These are phyloP conservation scores for Agrotis exclamationis DNA, from an alignment of 2,888 invertebrate species.

Conservation along the genomic window DNA sequence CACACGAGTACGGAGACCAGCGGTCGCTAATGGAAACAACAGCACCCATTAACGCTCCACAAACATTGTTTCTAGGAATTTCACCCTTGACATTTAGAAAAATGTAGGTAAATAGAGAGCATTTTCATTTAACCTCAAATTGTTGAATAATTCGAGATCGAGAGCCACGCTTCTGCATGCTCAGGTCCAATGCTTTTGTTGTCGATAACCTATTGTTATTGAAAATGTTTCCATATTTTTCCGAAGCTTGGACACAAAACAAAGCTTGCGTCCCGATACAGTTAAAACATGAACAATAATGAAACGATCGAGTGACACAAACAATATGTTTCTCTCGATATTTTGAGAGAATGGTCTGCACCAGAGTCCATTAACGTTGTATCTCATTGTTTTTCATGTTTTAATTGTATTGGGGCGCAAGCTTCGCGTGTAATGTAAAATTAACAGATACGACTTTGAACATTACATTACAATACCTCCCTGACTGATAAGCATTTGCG, in stretches of 20 bases:
- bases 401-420: slow-evolving; percentile 20
- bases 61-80: slow-evolving; percentile 38
- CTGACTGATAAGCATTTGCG: not conserved
- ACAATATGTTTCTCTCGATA: slow-evolving; percentile 15
- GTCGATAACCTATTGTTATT: slow-evolving; percentile 39
- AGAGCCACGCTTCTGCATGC: slow-evolving; percentile 11
- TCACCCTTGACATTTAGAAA: slow-evolving; percentile 30
- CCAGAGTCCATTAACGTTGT: slow-evolving; percentile 6
- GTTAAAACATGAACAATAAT: slow-evolving; percentile 19
- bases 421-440: slow-evolving; percentile 13
- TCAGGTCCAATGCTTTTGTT: slow-evolving; percentile 51
- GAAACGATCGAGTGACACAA: slow-evolving; percentile 1
- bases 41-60: slow-evolving; percentile 26
- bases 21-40: slow-evolving; percentile 53
- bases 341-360: slow-evolving; percentile 6
- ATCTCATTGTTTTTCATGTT: slow-evolving; percentile 8
- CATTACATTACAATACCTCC: too few relatives aligned
- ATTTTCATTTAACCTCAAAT: slow-evolving; percentile 9
- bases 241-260: slow-evolving; percentile 30
- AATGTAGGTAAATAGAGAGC: slow-evolving; percentile 1
- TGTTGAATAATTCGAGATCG: slow-evolving; percentile 5
- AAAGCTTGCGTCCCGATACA: slow-evolving; percentile 26
- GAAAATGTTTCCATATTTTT: slow-evolving; percentile 37
- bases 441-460: too few relatives aligned
- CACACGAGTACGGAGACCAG: slow-evolving; percentile 28